Conservation (phyloP, 2,797 vertebrate genomes). For the Sebastes aleutianus region DNA sequence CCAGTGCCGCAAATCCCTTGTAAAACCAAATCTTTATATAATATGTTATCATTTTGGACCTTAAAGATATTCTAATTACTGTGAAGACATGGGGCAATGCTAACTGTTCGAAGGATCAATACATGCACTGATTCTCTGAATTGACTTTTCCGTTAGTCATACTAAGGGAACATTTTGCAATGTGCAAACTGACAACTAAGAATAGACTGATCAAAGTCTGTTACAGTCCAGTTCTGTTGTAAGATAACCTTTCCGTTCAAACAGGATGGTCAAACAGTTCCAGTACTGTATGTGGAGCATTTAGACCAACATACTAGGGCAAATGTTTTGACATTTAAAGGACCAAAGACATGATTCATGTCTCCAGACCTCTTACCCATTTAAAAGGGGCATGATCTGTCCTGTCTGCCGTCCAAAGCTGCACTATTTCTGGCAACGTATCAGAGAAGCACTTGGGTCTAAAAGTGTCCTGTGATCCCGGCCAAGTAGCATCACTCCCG, state of each 20-base stretch:
- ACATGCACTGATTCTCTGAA: background rate
- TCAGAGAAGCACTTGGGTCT: slow-evolving; percentile 12
- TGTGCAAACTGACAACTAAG: slow-evolving; percentile 20
- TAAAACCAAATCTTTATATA: background rate
- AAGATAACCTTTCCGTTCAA: slow-evolving; percentile 23
- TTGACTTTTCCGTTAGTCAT: slow-evolving; percentile 11
- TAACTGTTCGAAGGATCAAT: background rate
- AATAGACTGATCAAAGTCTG: slow-evolving; percentile 53
- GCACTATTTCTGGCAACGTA: slow-evolving; percentile 24
- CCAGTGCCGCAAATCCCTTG: background rate
- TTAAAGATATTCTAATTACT: background rate
- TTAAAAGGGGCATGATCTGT: background rate
- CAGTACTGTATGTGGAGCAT: background rate
- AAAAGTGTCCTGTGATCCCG: slow-evolving; percentile 30
- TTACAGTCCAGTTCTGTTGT: background rate
- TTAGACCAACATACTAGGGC: background rate
- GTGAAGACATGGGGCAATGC: background rate
- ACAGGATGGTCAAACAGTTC: slow-evolving; percentile 17
- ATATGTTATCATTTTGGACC: background rate
- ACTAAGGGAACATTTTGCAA: slow-evolving; percentile 19
- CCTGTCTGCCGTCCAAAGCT: background rate
- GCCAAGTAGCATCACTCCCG: background rate
- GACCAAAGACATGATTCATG: background rate
- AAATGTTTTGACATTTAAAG: background rate
- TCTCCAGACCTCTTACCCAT: background rate